Conservation (phyloP, 2,113 vertebrate genomes). For the Garra rufa region DNA sequence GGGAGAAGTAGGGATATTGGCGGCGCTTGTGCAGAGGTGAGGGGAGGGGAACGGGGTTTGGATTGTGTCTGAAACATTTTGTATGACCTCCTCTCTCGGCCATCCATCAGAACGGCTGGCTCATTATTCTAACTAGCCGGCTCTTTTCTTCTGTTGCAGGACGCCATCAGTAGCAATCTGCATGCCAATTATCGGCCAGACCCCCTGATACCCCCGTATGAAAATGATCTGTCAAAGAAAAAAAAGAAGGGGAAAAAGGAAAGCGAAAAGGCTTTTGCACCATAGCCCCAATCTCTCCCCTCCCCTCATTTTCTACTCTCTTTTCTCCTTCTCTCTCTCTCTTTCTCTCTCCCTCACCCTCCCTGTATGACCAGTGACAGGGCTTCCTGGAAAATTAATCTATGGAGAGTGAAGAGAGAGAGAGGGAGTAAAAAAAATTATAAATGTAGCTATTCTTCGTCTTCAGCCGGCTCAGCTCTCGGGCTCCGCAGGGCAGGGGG, state of each 20-base stretch:
- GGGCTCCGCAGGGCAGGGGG: constrained; percentile 83
- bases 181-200: constrained; percentile 99
- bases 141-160: constrained; percentile 88
- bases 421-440: constrained; percentile 65
- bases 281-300: constrained; percentile 75
- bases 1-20: constrained; percentile 65
- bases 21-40: constrained; percentile 30
- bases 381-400: constrained; percentile 90
- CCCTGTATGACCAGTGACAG: constrained; percentile 72
- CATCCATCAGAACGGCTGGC: constrained; percentile 96
- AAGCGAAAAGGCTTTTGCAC: constrained; percentile 72
- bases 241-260: constrained; percentile 58
- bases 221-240: constrained; percentile 96
- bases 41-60: constrained; percentile 52
- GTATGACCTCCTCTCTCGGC: constrained; percentile 91
- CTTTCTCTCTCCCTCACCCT: constrained; percentile 56
- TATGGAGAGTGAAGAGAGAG: constrained; percentile 74
- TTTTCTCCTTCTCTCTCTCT: constrained; percentile 56
- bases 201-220: constrained; percentile 97
- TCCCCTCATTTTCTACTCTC: constrained; percentile 62
- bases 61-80: constrained; percentile 84
- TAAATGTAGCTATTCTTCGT: constrained; percentile 81
- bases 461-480: constrained; percentile 76
- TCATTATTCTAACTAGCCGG: constrained; percentile 97
- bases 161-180: constrained; percentile 99